Conservation (phyloP, 2,797 vertebrate genomes). For the Miichthys miiuy region DNA sequence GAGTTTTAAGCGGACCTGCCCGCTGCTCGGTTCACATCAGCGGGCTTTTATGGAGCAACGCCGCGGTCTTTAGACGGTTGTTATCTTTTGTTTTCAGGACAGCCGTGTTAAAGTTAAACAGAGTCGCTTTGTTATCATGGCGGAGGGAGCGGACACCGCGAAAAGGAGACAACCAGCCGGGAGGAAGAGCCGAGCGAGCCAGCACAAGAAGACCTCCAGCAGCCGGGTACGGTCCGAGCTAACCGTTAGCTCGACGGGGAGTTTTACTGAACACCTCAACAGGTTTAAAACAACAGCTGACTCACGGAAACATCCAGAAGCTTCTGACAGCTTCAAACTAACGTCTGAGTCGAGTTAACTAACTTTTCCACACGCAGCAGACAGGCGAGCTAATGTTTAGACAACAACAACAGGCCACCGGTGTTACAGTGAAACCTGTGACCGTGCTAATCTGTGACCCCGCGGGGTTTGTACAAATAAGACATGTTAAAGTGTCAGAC, state of each 20-base stretch:
- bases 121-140: constrained; percentile 40
- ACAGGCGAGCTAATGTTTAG: constrained; percentile 30
- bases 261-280: neutral
- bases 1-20: neutral
- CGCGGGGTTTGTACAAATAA: no score
- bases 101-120: neutral
- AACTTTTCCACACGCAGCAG: neutral
- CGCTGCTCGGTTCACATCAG: neutral
- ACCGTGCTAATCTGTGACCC: neutral
- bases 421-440: neutral
- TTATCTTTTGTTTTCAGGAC: fast-evolving
- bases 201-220: constrained; percentile 44
- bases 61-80: neutral
- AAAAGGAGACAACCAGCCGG: constrained; percentile 56
- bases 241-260: constrained; percentile 17
- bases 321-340: no score
- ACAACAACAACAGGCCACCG: constrained; percentile 2
- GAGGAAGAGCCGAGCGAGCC: constrained; percentile 59
- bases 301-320: fast-evolving
- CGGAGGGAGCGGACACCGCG: constrained; percentile 53
- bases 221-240: constrained; percentile 56
- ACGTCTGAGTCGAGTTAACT: neutral
- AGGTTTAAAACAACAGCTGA: neutral
- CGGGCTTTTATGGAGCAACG: neutral
- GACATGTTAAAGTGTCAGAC: no score